Evolutionary conservation across 1,140 invertebrate genomes (phyloP).

Genomic region (Parasteatoda tepidariorum): DNA sequence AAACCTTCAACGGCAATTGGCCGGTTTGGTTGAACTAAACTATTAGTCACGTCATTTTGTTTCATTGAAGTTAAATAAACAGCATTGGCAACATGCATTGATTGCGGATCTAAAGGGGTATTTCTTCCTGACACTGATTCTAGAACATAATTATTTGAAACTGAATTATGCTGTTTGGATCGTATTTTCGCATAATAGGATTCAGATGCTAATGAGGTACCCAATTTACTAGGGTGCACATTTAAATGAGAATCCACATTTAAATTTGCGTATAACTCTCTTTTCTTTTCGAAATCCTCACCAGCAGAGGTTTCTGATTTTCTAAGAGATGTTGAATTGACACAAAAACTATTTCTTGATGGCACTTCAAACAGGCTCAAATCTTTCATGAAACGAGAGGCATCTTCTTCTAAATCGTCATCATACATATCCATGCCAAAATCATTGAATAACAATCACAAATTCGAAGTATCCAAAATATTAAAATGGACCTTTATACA

Average conservation of each 20-base stretch:
- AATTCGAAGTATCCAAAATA: neutral
- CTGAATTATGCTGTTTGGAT: slow-evolving; percentile 16
- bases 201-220: slow-evolving; percentile 13
- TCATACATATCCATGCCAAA: slow-evolving; percentile 50
- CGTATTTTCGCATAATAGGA: slow-evolving; percentile 48
- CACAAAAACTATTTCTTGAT: slow-evolving; percentile 43
- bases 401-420: slow-evolving; percentile 64
- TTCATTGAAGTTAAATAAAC: slow-evolving; percentile 28
- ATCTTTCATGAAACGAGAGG: slow-evolving; percentile 64
- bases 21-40: slow-evolving; percentile 61
- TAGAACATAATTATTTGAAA: neutral
- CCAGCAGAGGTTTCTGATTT: slow-evolving; percentile 64
- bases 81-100: slow-evolving; percentile 16
- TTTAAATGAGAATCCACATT: slow-evolving; percentile 35
- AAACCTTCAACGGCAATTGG: slow-evolving; percentile 73
- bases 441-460: slow-evolving; percentile 7
- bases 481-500: neutral
- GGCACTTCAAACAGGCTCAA: slow-evolving; percentile 65
- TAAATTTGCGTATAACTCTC: slow-evolving; percentile 62
- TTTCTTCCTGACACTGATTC: neutral
- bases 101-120: neutral
- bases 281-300: slow-evolving; percentile 64
- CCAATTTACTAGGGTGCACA: neutral
- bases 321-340: slow-evolving; percentile 60
- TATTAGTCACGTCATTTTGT: slow-evolving; percentile 59